Evolutionary conservation across 2,797 vertebrate species (phyloP), one percentile per base, ranked within the genome.

Genomic region (Tenualosa ilisha): DNA sequence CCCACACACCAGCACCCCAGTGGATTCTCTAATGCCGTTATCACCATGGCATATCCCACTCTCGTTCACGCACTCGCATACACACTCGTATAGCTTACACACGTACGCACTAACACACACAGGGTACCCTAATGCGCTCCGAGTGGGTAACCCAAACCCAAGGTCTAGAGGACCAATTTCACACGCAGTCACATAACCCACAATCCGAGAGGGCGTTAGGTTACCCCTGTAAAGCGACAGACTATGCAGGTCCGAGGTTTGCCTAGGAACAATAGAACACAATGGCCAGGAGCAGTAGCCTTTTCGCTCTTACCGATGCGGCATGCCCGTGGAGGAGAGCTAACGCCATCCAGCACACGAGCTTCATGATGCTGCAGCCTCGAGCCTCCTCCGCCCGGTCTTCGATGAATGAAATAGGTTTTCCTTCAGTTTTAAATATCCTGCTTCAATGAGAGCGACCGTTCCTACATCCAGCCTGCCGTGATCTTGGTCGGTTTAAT

Each of bases 321-420:
- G 93, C 88, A 91, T 92, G 94, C 89, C 92, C 93, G 17, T 94
- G 88, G 89, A 95, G 93, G 90, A 93, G 93, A 89, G 92, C 83
- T 81, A 95, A 89, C 92, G 95, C 90, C 83, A 95, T 87, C 81
- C 95, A 93, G 91, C 93, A 92, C 54, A 93, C 94, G 91, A 94
- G 95, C 94, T 94, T 94, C 95, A 96, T 96, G 92, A 88, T 94
- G 86, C 88, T 88, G 89, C 40, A 79, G 72, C 72, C 72, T 43
- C 84, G 87, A 88, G 88, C 91, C 92, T 91, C 89, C 84, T 86
- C 86, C 51, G 82, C 81, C 59, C 72, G 53, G 84, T 86, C 85
- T 86, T 84, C 82, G 63, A 22, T 15, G 84, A 86, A 51, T 83
- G 81, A 86, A 61, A 68, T 85, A 61, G 88, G 81, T 84, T 86